Conservation (phyloP, 2,113 vertebrate genomes). For the Condylura cristata region DNA sequence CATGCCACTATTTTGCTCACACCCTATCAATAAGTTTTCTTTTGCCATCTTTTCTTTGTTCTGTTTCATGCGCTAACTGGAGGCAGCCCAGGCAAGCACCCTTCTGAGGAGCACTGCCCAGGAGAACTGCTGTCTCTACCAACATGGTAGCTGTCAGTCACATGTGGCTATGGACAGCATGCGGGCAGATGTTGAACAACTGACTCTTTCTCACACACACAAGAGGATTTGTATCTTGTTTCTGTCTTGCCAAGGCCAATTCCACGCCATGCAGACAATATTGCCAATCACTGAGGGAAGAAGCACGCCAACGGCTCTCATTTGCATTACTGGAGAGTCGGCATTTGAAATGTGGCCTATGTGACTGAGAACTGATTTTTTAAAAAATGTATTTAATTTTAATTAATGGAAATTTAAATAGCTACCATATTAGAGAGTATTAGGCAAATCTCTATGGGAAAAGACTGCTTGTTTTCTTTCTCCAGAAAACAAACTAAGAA, state of each 20-base stretch:
- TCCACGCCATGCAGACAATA: background rate
- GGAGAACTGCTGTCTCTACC: background rate
- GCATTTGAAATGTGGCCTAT: background rate
- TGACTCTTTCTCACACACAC: background rate
- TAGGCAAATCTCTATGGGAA: slow-evolving; percentile 10
- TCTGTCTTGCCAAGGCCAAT: background rate
- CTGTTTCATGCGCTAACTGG: background rate
- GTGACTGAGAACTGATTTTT: background rate
- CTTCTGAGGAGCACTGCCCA: background rate
- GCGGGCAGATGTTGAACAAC: background rate
- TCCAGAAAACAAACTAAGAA: slow-evolving; percentile 26
- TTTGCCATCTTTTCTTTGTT: background rate
- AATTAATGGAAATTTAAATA: background rate
- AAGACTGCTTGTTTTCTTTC: slow-evolving; percentile 20
- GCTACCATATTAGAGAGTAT: background rate
- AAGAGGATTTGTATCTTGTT: background rate
- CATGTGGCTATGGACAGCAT: background rate
- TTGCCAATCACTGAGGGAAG: background rate
- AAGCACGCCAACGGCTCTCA: background rate
- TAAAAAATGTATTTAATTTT: background rate
- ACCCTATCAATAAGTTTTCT: background rate
- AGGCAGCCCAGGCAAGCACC: background rate
- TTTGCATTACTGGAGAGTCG: background rate
- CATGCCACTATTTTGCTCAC: background rate
- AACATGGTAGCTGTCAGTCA: background rate